Percentiles rank a stretch among this genome's conserved stretches.
Conservation (phyloP, 2,113 vertebrate genomes). For the Bucco capensis region DNA sequence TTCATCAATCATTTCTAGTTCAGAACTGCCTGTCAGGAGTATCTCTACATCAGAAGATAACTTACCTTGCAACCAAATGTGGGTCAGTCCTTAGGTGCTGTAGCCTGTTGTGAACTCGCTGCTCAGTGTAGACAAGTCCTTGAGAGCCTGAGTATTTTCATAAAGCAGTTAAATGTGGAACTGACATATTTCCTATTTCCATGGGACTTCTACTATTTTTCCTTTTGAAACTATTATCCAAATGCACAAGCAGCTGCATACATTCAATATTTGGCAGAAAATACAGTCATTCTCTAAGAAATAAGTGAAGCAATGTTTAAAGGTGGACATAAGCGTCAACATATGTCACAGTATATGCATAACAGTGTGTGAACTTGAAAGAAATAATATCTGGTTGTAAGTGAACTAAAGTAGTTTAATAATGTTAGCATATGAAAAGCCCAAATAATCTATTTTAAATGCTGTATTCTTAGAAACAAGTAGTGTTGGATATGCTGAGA, state of each 20-base stretch:
- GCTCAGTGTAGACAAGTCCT: fast-evolving
- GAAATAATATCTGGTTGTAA: background rate
- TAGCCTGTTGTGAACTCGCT: fast-evolving
- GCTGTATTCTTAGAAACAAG: background rate
- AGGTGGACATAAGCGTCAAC: fast-evolving
- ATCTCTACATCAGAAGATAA: fast-evolving
- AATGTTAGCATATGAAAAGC: background rate
- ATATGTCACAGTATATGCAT: fast-evolving
- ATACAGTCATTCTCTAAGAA: background rate
- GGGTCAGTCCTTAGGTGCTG: fast-evolving
- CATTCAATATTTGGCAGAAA: background rate
- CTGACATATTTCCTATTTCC: fast-evolving
- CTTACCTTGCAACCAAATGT: fast-evolving
- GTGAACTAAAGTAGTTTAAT: background rate
- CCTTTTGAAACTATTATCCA: background rate
- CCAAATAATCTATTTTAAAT: background rate
- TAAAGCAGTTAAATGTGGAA: background rate
- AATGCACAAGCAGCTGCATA: background rate
- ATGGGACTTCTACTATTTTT: fast-evolving
- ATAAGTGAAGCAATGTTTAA: background rate
- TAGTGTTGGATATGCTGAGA: background rate
- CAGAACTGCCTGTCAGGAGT: background rate
- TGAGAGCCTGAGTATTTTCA: background rate
- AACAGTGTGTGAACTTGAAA: background rate
- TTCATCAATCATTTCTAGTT: fast-evolving